Evolutionary conservation across 35 echinoderm and acorn worm species (phyloP).

Genomic region (Strongylocentrotus purpuratus): DNA sequence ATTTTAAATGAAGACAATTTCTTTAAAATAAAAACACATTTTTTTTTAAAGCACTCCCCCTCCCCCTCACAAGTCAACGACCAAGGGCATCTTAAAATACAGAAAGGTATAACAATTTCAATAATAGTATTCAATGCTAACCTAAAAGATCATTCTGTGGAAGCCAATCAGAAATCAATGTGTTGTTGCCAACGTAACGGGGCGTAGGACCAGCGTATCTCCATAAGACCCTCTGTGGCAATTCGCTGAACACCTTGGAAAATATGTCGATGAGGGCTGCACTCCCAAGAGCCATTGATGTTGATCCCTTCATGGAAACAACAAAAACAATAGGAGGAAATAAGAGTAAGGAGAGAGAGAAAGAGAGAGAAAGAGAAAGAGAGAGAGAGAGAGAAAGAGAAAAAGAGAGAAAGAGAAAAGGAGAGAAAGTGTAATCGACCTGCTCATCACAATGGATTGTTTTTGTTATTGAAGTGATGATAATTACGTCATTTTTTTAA

Average conservation of each 20-base stretch:
- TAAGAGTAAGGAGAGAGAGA: background rate
- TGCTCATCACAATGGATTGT: too few species aligned
- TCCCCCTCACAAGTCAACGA: too few species aligned
- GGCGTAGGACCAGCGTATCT: background rate
- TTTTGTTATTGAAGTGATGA: too few species aligned
- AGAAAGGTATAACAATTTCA: too few species aligned
- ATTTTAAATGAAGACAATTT: background rate
- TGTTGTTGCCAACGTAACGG: conserved; percentile 47
- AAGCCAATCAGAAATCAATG: conserved; percentile 32
- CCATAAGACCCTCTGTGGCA: conserved; percentile 43
- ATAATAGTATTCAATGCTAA: background rate
- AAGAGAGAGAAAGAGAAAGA: too few species aligned
- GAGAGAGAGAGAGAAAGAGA: too few species aligned
- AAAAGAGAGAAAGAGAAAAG: too few species aligned
- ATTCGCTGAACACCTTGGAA: conserved; percentile 4
- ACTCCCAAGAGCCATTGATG: background rate
- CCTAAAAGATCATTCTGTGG: conserved; percentile 53
- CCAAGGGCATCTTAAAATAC: too few species aligned
- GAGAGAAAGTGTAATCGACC: too few species aligned
- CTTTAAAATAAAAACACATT: background rate
- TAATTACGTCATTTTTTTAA: too few species aligned
- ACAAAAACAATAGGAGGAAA: background rate
- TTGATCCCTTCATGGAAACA: conserved; percentile 4
- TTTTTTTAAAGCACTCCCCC: too few species aligned
- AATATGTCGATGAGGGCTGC: background rate